Base-by-base conservation (phyloP, 2,113 vertebrate species). In the Ardeotis arabs region DNA sequence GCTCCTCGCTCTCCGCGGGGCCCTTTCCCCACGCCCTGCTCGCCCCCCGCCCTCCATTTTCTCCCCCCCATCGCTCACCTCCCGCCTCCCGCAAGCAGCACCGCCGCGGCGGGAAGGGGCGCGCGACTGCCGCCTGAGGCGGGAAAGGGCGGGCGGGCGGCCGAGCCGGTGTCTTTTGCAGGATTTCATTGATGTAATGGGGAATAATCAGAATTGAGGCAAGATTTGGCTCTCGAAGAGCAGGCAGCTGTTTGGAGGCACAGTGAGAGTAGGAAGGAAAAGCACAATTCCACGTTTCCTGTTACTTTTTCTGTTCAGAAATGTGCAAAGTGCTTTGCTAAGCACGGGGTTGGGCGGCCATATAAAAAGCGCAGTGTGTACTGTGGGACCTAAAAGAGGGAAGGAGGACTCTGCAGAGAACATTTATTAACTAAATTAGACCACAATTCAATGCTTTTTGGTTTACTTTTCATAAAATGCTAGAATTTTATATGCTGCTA, bases 361-460 rank as follows among this genome's bases (percentile, higher is more conserved):
- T 6, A 25, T 28, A 35, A 45, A 39, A 41, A 25, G 16, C 14
- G 9, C 2, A 4, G 14, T 7, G 19, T 1, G 5, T 1, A 0
- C 3, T 7, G 4, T 4, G 11, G 22, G 45, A 49, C 5, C 37
- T 44, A 14, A 11, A 16, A 19, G 31, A 14, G 44, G 14, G 52
- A 22, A 23, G 33, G 49, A 16, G 2, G 6, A 44, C 8, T 50
- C 4, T 21, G 28, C 11, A 4, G 7, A 33, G 16, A 59, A 53
- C 11, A 59, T 44, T 18, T 72, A 22, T 14, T 74, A 70, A 15
- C 9, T 59, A 44, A n/a, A 13, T 52, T 5, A 76, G 21, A 27
- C 11, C 12, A 14, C 8, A 58, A 14, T 41, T 74, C 24, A 17
- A 2, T 58, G 33, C 2, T 9, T 27, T 11, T 23, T n/a, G 16